Evolutionary conservation across 2,113 vertebrate species (phyloP).

Genomic region (Macroglossus sobrinus): DNA sequence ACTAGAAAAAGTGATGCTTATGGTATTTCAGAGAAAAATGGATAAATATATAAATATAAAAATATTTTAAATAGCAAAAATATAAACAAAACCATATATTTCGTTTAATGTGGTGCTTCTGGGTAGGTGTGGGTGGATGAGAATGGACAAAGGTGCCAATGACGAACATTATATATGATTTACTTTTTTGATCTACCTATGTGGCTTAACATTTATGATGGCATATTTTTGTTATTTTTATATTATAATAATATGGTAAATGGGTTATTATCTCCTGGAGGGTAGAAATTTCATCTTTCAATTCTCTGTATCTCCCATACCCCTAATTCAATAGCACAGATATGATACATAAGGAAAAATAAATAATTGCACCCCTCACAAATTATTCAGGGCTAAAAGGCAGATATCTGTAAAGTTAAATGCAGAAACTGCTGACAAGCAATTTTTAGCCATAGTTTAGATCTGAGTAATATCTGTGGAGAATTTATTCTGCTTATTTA

Average conservation of each 20-base stretch:
- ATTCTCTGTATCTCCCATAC: background rate
- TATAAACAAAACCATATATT: background rate
- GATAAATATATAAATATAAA: background rate
- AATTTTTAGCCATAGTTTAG: background rate
- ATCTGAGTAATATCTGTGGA: background rate
- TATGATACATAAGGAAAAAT: background rate
- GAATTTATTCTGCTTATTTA: background rate
- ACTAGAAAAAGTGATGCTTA: background rate
- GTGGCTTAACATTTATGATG: background rate
- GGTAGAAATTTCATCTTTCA: background rate
- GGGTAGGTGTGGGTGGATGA: background rate
- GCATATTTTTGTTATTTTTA: background rate
- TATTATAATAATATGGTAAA: background rate
- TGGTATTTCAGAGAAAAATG: background rate
- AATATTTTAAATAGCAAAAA: background rate
- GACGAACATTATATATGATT: background rate
- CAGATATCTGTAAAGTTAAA: background rate
- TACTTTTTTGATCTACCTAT: background rate
- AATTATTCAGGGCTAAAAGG: background rate
- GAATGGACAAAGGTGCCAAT: background rate
- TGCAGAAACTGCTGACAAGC: background rate
- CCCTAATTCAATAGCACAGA: background rate
- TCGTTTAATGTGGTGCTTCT: background rate
- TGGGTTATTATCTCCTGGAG: background rate
- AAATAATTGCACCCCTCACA: background rate